A percentile compares a stretch with the other conserved stretches of the same genome.
Evolutionary conservation across 2,113 vertebrate genomes (phyloP).

Genomic region (Rana temporaria): DNA sequence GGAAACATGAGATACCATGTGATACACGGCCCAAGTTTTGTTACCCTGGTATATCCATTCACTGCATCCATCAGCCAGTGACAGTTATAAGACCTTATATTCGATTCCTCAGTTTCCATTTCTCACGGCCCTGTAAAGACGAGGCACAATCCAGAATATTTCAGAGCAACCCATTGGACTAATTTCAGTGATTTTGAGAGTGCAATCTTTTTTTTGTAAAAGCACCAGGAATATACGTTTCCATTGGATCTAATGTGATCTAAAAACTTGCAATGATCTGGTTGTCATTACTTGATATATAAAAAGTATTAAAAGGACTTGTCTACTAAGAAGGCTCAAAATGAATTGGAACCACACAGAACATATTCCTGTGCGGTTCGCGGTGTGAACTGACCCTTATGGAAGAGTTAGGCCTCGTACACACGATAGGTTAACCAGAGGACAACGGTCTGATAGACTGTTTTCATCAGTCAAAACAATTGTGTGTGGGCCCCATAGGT

Average conservation of each 20-base stretch:
- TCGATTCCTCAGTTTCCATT: neutral
- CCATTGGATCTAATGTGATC: neutral
- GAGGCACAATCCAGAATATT: neutral
- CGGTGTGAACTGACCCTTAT: too few species aligned
- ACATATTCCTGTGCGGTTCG: too few species aligned
- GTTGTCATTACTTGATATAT: too few species aligned
- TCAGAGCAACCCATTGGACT: slow-evolving; percentile 14
- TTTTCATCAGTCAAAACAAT: too few species aligned
- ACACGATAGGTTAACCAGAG: too few species aligned
- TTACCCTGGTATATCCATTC: slow-evolving; percentile 44
- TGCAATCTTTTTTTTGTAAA: neutral
- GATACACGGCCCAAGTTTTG: slow-evolving; percentile 11
- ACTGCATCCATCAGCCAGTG: slow-evolving; percentile 26
- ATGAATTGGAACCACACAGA: too few species aligned
- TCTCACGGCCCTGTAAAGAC: neutral
- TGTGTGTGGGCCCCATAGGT: too few species aligned
- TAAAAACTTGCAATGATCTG: neutral
- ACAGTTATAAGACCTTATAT: slow-evolving; percentile 18
- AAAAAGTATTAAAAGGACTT: too few species aligned
- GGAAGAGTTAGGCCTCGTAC: too few species aligned
- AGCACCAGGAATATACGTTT: neutral
- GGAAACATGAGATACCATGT: slow-evolving; percentile 37
- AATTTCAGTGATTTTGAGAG: neutral
- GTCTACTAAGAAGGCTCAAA: too few species aligned
- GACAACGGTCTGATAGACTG: too few species aligned